These are phyloP conservation scores for Oriolus oriolus DNA, from an alignment of 2,113 vertebrate genomes.

Conservation along the genomic window DNA sequence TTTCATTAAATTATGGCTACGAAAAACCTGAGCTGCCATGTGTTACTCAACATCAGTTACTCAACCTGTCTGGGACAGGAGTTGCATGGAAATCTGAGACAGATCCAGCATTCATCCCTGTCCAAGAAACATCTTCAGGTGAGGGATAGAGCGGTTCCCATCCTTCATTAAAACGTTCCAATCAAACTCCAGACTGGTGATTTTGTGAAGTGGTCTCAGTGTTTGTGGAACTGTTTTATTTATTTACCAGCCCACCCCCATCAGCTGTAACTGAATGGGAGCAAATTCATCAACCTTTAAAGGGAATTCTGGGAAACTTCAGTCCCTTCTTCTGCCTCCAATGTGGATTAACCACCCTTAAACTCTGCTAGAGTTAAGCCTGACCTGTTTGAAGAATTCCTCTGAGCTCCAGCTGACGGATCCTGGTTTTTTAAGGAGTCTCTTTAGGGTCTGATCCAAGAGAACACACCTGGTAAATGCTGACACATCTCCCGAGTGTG, in stretches of 20 bases:
- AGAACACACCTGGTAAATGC: background rate
- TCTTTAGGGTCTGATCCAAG: background rate
- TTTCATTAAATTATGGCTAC: background rate
- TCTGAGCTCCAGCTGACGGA: background rate
- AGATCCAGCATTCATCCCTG: background rate
- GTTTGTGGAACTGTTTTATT: background rate
- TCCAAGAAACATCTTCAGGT: background rate
- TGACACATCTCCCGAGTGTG: background rate
- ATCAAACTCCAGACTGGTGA: background rate
- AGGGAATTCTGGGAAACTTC: background rate
- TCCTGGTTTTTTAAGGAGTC: background rate
- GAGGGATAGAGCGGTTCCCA: background rate
- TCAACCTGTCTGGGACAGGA: background rate
- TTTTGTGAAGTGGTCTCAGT: background rate
- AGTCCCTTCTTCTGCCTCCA: background rate
- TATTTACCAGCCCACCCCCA: background rate
- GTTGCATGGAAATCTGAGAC: background rate
- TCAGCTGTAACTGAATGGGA: background rate
- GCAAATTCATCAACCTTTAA: background rate
- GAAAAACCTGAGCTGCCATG: background rate
- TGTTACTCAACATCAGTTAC: background rate
- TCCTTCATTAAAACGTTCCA: background rate
- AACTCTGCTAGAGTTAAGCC: background rate
- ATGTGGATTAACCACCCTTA: background rate
- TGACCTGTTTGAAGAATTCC: background rate